Evolutionary conservation across 2,888 invertebrate genomes (phyloP), one percentile per base, ranked within the genome.

Genomic region (Nowickia ferox): DNA sequence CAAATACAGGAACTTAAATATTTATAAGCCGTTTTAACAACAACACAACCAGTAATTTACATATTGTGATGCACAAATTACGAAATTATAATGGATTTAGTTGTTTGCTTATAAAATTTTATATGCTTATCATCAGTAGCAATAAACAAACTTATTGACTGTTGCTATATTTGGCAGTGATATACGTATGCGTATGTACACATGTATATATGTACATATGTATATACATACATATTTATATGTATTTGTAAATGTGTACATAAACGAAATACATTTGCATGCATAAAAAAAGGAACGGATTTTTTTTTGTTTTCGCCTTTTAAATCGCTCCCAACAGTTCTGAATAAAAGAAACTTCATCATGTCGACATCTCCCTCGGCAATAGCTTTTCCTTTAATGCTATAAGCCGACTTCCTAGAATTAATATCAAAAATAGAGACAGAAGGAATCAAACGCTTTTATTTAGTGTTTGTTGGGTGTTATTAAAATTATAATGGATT

Each of bases 91-190:
- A 78, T 57, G 77, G 81, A 85, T 85, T 85, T 85, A 75, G 82
- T 78, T 82, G 85, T 85, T 85, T 78, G 68, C 74, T 85, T 63
- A 74, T 74, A 85, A 85, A 81, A 81, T 85, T 81, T 77, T 78
- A 85, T 81, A 75, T 74, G 78, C 78, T 85, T 85, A 85, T 85
- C 81, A 81, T 85, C 74, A 78, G 68, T 48, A 63, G 77, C 82
- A 69, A 82, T 78, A 85, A 85, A 75, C 63, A 82, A n/a, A 82
- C 82, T 75, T 82, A 82, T 85, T 85, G 82, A 63, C 71, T 85
- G 69, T 65, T 79, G 72, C 38, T 38, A 46, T 42, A 30, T 46
- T 63, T 63, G 17, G 38, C 59, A 46, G 38, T 22, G 53, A 30
- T 30, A 30, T 30, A 30, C 30, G 2, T 4, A 10, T 59, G 44